These are phyloP conservation scores for Ptychobarbus kaznakovi DNA, from an alignment of 2,797 vertebrate genomes.

Conservation along the genomic window DNA sequence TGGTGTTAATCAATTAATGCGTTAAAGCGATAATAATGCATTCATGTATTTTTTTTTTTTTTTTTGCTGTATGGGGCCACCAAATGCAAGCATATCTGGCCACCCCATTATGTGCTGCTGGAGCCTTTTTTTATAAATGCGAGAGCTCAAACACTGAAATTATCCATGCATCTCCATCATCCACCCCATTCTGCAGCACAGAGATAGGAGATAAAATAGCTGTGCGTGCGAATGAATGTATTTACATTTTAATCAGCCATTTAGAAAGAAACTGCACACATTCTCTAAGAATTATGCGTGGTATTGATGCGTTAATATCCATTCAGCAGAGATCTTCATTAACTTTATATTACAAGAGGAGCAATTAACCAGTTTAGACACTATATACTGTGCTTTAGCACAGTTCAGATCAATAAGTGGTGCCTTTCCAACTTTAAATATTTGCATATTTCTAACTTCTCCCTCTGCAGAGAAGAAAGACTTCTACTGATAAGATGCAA, in stretches of 20 bases:
- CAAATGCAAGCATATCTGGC: background rate
- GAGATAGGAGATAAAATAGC: constrained; percentile 33
- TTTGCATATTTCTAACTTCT: constrained; percentile 47
- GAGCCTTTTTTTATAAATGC: background rate
- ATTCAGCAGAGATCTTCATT: constrained; percentile 57
- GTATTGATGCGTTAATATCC: constrained; percentile 59
- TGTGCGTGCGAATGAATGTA: constrained; percentile 31
- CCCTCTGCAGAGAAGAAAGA: constrained; percentile 5
- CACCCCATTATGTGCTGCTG: background rate
- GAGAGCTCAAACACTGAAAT: constrained; percentile 29
- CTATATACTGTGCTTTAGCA: background rate
- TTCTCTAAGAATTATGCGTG: constrained; percentile 43
- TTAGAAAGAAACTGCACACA: constrained; percentile 39
- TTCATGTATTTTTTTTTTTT: too few relatives aligned
- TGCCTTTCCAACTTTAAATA: constrained; percentile 16
- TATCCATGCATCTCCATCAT: constrained; percentile 35
- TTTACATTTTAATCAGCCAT: constrained; percentile 61
- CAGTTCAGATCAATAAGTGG: constrained; percentile 50
- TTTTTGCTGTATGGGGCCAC: background rate
- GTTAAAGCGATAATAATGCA: too few relatives aligned
- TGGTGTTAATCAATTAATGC: too few relatives aligned
- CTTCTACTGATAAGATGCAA: constrained; percentile 17
- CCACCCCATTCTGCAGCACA: background rate
- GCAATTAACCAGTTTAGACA: constrained; percentile 51
- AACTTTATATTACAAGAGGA: constrained; percentile 57